phyloP scores from a whole-genome alignment of 2,113 vertebrate genomes.

The Tenrec ecaudatus region DNA sequence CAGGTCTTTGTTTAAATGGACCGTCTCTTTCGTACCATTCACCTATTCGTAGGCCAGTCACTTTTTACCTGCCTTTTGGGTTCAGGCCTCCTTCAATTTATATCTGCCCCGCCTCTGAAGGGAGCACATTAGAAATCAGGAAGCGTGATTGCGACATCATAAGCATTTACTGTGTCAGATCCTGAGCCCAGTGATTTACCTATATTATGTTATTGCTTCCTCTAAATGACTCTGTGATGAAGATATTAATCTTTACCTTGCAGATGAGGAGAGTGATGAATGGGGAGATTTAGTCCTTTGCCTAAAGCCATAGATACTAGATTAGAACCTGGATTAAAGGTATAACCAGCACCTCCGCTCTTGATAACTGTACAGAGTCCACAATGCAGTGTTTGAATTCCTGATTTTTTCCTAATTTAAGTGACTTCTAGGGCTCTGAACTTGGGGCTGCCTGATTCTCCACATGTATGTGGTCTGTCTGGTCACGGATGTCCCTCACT shows the following conservation, averaged over 20 bases:
- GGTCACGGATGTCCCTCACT: neutral
- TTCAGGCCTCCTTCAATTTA: neutral
- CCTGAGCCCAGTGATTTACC: neutral
- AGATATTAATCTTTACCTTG: neutral
- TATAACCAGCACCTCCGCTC: neutral
- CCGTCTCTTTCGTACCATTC: neutral
- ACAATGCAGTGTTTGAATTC: neutral
- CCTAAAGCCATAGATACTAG: neutral
- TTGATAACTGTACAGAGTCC: neutral
- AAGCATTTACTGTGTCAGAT: neutral
- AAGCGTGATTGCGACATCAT: neutral
- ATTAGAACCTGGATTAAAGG: neutral
- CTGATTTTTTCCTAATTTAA: neutral
- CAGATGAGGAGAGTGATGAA: neutral
- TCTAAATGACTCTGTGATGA: neutral
- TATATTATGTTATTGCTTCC: neutral
- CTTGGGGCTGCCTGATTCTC: neutral
- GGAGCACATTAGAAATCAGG: neutral
- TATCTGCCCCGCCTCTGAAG: neutral
- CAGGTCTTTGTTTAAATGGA: neutral
- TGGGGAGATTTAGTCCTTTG: neutral
- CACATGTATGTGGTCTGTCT: neutral
- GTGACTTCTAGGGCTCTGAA: neutral
- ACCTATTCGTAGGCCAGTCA: neutral
- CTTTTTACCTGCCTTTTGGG: neutral